Evolutionary conservation across 2,113 vertebrate species (phyloP).

Genomic region (Aspidoscelis tigris): DNA sequence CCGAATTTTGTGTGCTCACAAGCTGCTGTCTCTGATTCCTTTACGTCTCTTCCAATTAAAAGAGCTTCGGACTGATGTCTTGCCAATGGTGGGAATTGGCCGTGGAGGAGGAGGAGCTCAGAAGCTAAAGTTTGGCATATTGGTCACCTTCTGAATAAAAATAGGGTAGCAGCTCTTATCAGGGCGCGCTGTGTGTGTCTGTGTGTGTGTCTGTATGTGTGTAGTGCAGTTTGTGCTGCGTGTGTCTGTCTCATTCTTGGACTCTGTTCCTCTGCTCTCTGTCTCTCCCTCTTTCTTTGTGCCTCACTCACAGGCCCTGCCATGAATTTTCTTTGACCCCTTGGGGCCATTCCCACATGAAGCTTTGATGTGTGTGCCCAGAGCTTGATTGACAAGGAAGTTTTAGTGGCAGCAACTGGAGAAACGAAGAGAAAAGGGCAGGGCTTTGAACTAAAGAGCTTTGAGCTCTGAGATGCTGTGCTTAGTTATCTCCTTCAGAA

Average conservation of each 20-base stretch:
- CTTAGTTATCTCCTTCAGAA: slow-evolving; percentile 79
- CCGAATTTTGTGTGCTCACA: slow-evolving; percentile 13
- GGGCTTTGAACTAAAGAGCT: slow-evolving; percentile 79
- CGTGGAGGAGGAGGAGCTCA: slow-evolving; percentile 50
- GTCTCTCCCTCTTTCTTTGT: slow-evolving; percentile 62
- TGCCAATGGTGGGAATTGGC: slow-evolving; percentile 61
- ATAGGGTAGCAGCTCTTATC: slow-evolving; percentile 46
- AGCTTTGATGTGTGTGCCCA: slow-evolving; percentile 93
- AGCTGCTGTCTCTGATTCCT: slow-evolving; percentile 50
- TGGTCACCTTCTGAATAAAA: slow-evolving; percentile 60
- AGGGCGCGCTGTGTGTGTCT: slow-evolving; percentile 35
- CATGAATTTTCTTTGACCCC: slow-evolving; percentile 82
- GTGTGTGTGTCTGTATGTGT: not conserved
- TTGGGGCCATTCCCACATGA: slow-evolving; percentile 79
- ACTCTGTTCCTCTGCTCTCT: slow-evolving; percentile 42
- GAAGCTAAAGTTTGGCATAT: slow-evolving; percentile 50
- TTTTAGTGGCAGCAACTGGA: slow-evolving; percentile 82
- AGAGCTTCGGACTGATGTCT: slow-evolving; percentile 62
- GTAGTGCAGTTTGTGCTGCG: slow-evolving; percentile 9
- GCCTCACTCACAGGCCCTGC: slow-evolving; percentile 73
- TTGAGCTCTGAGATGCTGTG: slow-evolving; percentile 78
- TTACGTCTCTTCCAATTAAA: slow-evolving; percentile 58
- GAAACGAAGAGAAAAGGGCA: slow-evolving; percentile 76
- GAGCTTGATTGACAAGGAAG: slow-evolving; percentile 82
- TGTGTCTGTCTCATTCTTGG: slow-evolving; percentile 60